These are phyloP conservation scores for Leptopilina myrica DNA, from an alignment of 2,888 invertebrate species.

Conservation along the genomic window DNA sequence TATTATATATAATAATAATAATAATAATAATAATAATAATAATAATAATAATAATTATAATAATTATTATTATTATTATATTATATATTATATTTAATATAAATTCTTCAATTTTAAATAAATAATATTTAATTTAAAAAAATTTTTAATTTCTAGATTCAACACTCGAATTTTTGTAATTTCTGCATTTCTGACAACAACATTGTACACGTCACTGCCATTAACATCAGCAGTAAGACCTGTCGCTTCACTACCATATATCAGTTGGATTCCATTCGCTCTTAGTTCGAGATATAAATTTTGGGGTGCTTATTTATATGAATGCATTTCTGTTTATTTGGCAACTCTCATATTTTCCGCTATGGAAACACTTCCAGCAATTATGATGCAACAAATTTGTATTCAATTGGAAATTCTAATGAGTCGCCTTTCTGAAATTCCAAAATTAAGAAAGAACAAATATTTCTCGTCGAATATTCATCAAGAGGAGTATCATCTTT, in stretches of 20 bases:
- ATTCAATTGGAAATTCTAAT: conserved; percentile 17
- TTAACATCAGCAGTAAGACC: not conserved
- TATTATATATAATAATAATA: too few relatives aligned
- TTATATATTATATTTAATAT: too few relatives aligned
- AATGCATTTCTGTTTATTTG: not conserved
- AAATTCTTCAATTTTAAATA: too few relatives aligned
- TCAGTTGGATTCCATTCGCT: not conserved
- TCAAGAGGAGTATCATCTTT: not conserved
- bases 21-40: too few relatives aligned
- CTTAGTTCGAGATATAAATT: not conserved
- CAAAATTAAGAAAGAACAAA: not conserved
- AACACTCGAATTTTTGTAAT: not conserved
- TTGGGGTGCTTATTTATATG: not conserved
- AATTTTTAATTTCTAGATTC: not conserved
- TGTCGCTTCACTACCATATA: not conserved
- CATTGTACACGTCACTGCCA: not conserved
- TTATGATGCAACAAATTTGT: conserved; percentile 26
- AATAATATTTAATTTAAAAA: too few relatives aligned
- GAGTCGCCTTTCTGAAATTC: not conserved
- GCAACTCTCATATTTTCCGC: not conserved
- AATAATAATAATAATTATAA: too few relatives aligned
- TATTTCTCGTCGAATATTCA: not conserved
- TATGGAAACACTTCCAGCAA: not conserved
- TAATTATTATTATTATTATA: too few relatives aligned
- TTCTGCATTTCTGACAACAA: not conserved